Percentiles rank a stretch among this genome's conserved stretches.
Conservation (phyloP, 2,797 vertebrate genomes). For the Clarias laeviceps region DNA sequence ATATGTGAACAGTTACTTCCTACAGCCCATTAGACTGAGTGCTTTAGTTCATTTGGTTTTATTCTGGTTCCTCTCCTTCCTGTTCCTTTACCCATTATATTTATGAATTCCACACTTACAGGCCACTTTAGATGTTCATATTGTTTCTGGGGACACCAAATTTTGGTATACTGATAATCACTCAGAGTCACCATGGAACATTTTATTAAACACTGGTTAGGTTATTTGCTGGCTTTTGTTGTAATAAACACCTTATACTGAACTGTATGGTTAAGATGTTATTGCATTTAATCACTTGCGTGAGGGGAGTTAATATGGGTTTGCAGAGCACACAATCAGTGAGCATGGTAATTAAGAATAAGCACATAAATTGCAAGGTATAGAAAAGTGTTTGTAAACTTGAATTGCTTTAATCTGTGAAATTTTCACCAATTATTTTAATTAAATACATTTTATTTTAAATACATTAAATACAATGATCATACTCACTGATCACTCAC, state of each 20-base stretch:
- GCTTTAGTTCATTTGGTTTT: conserved; percentile 6
- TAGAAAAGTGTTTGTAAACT: not conserved
- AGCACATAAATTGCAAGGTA: not conserved
- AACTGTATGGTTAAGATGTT: not conserved
- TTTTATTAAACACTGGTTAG: not conserved
- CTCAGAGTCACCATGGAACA: not conserved
- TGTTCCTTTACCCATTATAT: not conserved
- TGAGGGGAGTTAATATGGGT: not conserved
- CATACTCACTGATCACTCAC: not conserved
- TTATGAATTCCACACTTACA: not conserved
- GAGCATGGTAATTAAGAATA: not conserved
- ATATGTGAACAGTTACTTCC: conserved; percentile 15
- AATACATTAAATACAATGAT: too few species aligned
- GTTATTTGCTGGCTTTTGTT: not conserved
- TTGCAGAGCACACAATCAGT: not conserved
- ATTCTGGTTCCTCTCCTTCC: not conserved
- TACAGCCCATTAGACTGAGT: conserved; percentile 4
- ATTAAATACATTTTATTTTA: too few species aligned
- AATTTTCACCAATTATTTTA: too few species aligned
- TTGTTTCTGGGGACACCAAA: not conserved
- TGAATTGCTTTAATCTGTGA: not conserved
- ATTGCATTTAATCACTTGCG: not conserved
- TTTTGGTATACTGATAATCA: not conserved
- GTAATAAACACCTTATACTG: not conserved
- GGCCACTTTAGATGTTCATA: not conserved